phyloP scores from a whole-genome alignment of 2,888 invertebrate species.

The Malthinus seriepunctatus region DNA sequence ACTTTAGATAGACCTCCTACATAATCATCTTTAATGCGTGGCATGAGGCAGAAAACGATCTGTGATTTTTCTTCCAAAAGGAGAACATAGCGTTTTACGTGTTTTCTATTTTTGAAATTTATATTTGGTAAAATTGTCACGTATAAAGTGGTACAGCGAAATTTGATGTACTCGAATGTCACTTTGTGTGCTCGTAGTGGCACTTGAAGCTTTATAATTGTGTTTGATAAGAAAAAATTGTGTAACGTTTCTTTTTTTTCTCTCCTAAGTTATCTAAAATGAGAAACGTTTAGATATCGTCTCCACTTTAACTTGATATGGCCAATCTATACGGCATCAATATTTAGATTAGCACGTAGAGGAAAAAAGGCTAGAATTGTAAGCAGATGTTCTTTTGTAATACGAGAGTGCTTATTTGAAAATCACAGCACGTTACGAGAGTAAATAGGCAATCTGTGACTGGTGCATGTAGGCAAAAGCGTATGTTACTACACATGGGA shows the following conservation, averaged over 20 bases:
- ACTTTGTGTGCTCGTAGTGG: too few species aligned
- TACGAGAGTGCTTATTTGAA: conserved; percentile 27
- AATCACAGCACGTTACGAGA: conserved; percentile 41
- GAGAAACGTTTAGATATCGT: conserved; percentile 9
- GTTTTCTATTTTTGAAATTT: too few species aligned
- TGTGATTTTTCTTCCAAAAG: too few species aligned
- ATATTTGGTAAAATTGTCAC: too few species aligned
- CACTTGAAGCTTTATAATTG: too few species aligned
- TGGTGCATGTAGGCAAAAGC: conserved; percentile 34
- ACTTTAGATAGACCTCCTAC: too few species aligned
- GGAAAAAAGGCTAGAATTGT: conserved; percentile 23
- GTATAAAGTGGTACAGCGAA: too few species aligned
- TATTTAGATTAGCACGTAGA: conserved; percentile 20
- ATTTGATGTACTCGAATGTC: too few species aligned
- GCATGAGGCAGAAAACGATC: too few species aligned
- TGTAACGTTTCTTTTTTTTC: background rate
- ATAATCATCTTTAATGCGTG: too few species aligned
- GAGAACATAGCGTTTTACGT: too few species aligned
- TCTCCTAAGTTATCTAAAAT: conserved; percentile 13
- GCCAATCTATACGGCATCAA: conserved; percentile 19
- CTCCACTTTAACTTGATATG: conserved; percentile 11
- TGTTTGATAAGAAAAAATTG: too few species aligned
- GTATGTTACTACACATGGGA: conserved; percentile 32
- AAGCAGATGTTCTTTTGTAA: conserved; percentile 27
- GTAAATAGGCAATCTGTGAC: conserved; percentile 46